Conservation (phyloP, 2,888 invertebrate species). For the Drosophila trichaetosa region DNA sequence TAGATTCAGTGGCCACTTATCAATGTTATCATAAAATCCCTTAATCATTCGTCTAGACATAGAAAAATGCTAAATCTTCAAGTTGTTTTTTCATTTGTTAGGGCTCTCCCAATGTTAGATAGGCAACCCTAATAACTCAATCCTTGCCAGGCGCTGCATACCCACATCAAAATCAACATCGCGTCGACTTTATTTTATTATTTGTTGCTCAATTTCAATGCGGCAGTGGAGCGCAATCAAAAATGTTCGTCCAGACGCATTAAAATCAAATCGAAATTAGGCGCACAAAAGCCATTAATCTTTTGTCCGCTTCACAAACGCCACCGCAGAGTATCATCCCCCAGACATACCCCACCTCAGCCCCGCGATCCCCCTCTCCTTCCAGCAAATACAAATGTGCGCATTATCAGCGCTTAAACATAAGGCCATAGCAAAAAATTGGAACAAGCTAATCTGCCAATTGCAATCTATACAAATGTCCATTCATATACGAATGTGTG, state of each 20-base stretch:
- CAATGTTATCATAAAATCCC: background rate
- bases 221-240: conserved; percentile 46
- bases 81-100: background rate
- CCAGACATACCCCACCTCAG: background rate
- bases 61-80: background rate
- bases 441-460: conserved; percentile 62
- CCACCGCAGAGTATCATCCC: background rate
- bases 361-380: background rate
- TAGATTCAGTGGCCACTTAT: background rate
- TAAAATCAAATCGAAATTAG: conserved; percentile 77
- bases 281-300: conserved; percentile 68
- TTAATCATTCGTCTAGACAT: conserved; percentile 22
- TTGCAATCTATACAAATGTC: conserved; percentile 67
- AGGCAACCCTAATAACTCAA: conserved; percentile 46
- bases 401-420: conserved; percentile 66
- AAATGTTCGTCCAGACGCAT: conserved; percentile 59
- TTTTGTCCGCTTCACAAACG: conserved; percentile 40
- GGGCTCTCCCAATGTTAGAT: conserved; percentile 1
- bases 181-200: conserved; percentile 29
- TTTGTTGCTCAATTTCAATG: conserved; percentile 36
- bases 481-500: conserved; percentile 11
- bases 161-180: conserved; percentile 43
- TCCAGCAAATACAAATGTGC: conserved; percentile 28
- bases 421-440: conserved; percentile 50
- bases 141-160: conserved; percentile 18